Conservation (phyloP, 2,113 vertebrate species). For the Petromus typicus region DNA sequence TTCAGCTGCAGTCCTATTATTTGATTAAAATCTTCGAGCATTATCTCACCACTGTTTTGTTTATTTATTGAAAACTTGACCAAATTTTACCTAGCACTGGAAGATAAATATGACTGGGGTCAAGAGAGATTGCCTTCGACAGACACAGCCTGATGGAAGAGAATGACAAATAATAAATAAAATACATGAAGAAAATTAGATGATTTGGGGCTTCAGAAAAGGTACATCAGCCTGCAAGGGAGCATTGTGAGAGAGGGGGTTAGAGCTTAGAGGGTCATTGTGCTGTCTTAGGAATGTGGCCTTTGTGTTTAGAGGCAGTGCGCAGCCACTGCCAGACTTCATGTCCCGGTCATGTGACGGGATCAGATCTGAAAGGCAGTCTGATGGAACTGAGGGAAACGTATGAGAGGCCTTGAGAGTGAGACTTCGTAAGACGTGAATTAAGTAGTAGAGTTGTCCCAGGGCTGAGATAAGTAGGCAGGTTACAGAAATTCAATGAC, state of each 20-base stretch:
- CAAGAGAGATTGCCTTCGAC: not conserved
- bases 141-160: not conserved
- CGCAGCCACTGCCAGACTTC: not conserved
- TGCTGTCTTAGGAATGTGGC: not conserved
- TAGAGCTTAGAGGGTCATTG: not conserved
- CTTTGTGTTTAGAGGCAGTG: not conserved
- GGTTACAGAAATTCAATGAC: not conserved
- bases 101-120: not conserved
- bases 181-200: not conserved
- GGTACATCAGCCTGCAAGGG: not conserved
- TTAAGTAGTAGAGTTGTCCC: not conserved
- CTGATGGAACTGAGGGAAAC: not conserved
- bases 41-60: not conserved
- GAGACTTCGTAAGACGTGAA: not conserved
- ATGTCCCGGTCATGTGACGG: not conserved
- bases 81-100: not conserved
- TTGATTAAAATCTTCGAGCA: not conserved
- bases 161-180: not conserved
- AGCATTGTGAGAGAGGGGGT: not conserved
- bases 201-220: not conserved
- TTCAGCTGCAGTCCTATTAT: not conserved
- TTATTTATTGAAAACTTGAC: not conserved
- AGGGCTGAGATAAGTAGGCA: not conserved
- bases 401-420: not conserved
- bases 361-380: not conserved